These are phyloP conservation scores for Oxyruncus cristatus DNA, from an alignment of 2,113 vertebrate species.

Conservation along the genomic window DNA sequence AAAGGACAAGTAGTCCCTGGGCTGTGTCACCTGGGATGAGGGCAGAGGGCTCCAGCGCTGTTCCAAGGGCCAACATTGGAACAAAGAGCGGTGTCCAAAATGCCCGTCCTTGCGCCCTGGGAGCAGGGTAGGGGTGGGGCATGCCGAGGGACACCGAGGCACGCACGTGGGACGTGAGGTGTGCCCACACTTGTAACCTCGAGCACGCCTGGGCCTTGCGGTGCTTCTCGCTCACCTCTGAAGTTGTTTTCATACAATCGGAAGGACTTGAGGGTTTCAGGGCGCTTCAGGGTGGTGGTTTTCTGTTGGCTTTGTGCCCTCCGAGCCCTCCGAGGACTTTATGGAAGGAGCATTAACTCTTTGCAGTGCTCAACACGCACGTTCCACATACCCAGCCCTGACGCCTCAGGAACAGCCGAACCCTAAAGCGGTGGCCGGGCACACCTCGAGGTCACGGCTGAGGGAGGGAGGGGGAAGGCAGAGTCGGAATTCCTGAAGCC, in stretches of 20 bases:
- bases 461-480: neutral
- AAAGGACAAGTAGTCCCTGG: neutral
- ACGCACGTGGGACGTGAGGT: neutral
- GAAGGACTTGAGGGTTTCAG: neutral
- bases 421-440: neutral
- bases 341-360: neutral
- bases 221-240: accelerated
- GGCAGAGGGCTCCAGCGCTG: neutral
- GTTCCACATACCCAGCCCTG: neutral
- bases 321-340: neutral
- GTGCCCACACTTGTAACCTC: neutral
- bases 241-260: neutral
- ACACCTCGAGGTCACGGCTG: neutral
- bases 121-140: neutral
- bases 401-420: neutral
- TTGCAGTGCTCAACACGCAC: neutral
- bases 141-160: neutral
- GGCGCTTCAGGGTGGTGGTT: neutral
- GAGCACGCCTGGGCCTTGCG: neutral
- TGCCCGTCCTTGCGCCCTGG: neutral
- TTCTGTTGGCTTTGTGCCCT: neutral
- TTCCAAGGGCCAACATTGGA: neutral
- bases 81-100: neutral
- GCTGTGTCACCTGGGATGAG: neutral
- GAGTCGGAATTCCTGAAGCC: accelerated